Evolutionary conservation across 2,113 vertebrate genomes (phyloP).

Genomic region (Sturnus vulgaris): DNA sequence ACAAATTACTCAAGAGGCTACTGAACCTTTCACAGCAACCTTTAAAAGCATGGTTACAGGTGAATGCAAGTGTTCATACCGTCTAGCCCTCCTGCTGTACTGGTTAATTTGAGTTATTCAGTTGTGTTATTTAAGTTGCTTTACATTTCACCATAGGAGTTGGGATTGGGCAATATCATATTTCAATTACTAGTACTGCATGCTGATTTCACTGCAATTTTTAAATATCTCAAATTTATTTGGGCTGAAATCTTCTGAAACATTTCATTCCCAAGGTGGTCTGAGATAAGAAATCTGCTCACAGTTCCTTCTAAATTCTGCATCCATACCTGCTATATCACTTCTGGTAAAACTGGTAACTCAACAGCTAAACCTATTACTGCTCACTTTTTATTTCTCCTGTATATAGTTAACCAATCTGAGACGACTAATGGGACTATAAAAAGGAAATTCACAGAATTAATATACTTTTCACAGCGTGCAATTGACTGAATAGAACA

Average conservation of each 20-base stretch:
- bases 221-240: not conserved
- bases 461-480: not conserved
- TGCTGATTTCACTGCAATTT: not conserved
- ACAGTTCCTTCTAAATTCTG: not conserved
- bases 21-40: not conserved
- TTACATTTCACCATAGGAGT: not conserved
- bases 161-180: not conserved
- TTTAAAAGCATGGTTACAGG: not conserved
- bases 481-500: not conserved
- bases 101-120: not conserved
- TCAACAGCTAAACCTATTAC: not conserved
- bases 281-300: not conserved
- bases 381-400: not conserved
- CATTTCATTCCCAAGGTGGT: not conserved
- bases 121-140: not conserved
- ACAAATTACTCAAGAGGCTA: not conserved
- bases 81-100: not conserved
- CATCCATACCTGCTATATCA: not conserved
- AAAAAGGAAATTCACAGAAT: not conserved
- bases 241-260: not conserved
- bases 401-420: not conserved
- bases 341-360: not conserved
- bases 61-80: not conserved
- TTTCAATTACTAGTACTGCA: not conserved
- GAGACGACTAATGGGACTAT: fast-evolving